Evolutionary conservation across 1,140 invertebrate species (phyloP).

Genomic region (Penaeus chinensis): DNA sequence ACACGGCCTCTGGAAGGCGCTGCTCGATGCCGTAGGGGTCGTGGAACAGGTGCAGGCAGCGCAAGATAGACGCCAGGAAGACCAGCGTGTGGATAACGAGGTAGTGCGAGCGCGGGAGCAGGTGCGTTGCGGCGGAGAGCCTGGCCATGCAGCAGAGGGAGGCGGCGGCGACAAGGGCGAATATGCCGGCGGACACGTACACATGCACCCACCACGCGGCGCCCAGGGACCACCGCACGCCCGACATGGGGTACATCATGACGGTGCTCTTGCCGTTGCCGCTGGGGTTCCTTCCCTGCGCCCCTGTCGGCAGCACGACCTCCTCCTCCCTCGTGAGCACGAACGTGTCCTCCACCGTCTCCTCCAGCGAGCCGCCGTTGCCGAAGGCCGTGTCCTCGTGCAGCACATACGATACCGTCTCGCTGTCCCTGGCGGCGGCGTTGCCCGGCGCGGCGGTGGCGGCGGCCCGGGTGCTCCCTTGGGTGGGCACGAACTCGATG

Average conservation of each 20-base stretch:
- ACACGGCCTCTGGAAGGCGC: slow-evolving; percentile 81
- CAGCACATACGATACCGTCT: too few species aligned
- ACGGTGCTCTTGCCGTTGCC: too few species aligned
- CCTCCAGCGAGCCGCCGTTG: too few species aligned
- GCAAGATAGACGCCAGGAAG: slow-evolving; percentile 81
- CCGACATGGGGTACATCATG: neutral
- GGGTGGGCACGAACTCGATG: too few species aligned
- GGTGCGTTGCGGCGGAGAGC: slow-evolving; percentile 66
- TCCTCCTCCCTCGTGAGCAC: too few species aligned
- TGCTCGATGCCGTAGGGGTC: slow-evolving; percentile 88
- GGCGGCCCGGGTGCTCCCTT: too few species aligned
- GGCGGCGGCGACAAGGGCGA: slow-evolving; percentile 82
- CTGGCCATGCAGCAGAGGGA: slow-evolving; percentile 73
- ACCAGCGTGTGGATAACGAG: slow-evolving; percentile 83
- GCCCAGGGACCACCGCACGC: slow-evolving; percentile 71
- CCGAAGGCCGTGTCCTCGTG: too few species aligned
- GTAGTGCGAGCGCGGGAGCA: slow-evolving; percentile 72
- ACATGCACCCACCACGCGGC: slow-evolving; percentile 91
- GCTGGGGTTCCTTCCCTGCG: too few species aligned
- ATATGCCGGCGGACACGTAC: slow-evolving; percentile 84
- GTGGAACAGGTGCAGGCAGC: slow-evolving; percentile 88
- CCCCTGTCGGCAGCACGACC: too few species aligned
- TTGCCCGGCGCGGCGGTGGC: too few species aligned
- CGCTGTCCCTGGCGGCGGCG: too few species aligned
- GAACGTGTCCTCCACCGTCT: too few species aligned